Evolutionary conservation across 2,113 vertebrate species (phyloP), one percentile per base, ranked within the genome.

Genomic region (Typhlomys cinereus): DNA sequence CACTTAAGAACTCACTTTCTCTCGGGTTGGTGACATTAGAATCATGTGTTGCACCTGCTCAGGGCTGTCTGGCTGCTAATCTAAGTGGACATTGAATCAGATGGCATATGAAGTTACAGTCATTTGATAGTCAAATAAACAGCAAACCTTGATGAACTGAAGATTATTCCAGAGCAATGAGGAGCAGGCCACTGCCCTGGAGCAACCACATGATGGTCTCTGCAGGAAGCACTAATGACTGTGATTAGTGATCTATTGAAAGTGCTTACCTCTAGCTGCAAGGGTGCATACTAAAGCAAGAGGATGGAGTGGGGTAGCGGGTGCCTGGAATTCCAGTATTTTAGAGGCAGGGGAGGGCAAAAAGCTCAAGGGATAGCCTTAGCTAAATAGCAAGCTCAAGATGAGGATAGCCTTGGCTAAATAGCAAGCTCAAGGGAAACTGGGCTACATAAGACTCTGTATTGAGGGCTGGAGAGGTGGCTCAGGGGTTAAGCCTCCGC

Each of bases 51-150:
- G 80, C 17, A 73, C 96, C 95, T 73, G 93, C 97, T 78, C 0
- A 0, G 70, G 73, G 78, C 94, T 96, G 90, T 95, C 92, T 96
- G 96, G 97, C 96, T 27, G 34, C 59, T 96, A 95, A 96, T 93
- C 92, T 97, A 97, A 97, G 95, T 27, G 31, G 96, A 94, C 96
- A 83, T 94, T 96, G 96, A 97, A 95, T 97, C 97, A 83, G 96
- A 97, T 89, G 96, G 96, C 95, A 59, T 93, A 85, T 89, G 95
- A 96, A 97, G 97, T 97, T 96, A 96, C 90, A 96, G 95, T 95
- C 61, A 94, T 98, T 97, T 93, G 91, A 98, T 98, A 97, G 97
- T 97, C 89, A 96, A 97, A 97, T 98, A 97, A 97, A 96, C 97
- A 96, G 93, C 96, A 97, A 94, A 97, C 95, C 94, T 94, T 96